These are phyloP conservation scores for Malurus cyaneus DNA, from an alignment of 2,113 vertebrate species.

Conservation along the genomic window DNA sequence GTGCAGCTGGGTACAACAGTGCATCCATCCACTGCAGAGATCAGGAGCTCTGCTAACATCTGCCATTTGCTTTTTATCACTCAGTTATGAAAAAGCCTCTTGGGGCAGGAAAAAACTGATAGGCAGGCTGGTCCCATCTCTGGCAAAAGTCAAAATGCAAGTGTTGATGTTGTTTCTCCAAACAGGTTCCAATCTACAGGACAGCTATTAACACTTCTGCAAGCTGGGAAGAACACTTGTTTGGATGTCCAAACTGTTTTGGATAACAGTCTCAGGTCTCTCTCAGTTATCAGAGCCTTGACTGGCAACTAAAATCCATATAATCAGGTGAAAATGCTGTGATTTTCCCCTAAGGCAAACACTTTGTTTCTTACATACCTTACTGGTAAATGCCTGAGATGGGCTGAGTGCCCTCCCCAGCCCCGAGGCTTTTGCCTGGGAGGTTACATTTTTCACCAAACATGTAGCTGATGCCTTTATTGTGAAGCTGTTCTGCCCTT, in stretches of 20 bases:
- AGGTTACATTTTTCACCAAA: neutral
- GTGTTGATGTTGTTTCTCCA: neutral
- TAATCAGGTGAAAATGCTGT: neutral
- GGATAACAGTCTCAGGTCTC: neutral
- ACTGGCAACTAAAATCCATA: slow-evolving; percentile 3
- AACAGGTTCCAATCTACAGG: neutral
- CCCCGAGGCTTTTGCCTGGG: neutral
- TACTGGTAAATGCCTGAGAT: neutral
- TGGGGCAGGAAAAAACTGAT: neutral
- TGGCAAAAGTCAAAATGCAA: neutral
- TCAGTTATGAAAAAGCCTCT: neutral
- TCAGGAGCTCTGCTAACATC: neutral
- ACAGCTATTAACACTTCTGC: neutral
- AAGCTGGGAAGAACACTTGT: neutral
- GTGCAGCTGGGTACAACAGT: neutral
- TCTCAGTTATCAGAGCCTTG: neutral
- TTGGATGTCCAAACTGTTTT: neutral
- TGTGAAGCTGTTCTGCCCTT: neutral
- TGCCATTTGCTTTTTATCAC: neutral
- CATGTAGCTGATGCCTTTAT: neutral
- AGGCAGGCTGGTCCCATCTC: neutral
- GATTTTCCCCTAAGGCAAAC: neutral
- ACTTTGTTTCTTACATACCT: neutral
- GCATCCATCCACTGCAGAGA: neutral
- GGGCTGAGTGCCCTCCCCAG: neutral